phyloP scores from a whole-genome alignment of 2,888 invertebrate species.

The Actias luna region DNA sequence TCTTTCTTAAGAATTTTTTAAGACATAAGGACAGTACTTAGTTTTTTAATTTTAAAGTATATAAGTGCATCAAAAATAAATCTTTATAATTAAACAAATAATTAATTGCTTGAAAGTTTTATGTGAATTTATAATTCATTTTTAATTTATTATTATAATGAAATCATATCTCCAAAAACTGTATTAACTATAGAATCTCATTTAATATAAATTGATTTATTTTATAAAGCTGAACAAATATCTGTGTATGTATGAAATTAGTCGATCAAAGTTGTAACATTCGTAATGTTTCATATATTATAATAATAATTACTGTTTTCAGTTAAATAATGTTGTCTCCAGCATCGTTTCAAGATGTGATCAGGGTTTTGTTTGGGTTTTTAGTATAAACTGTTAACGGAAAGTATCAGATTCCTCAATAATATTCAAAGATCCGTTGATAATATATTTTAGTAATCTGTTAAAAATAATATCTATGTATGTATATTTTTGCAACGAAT shows the following conservation, averaged over 20 bases:
- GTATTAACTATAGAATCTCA: slow-evolving; percentile 4
- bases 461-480: too few species aligned
- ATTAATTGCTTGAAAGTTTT: not conserved
- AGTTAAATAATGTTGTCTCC: not conserved
- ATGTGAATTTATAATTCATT: not conserved
- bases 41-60: not conserved
- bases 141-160: not conserved
- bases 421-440: too few species aligned
- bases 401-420: too few species aligned
- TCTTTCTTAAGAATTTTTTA: too few species aligned
- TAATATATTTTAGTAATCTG: too few species aligned
- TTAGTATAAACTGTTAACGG: too few species aligned
- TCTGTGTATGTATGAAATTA: not conserved
- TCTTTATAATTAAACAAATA: not conserved
- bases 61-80: not conserved
- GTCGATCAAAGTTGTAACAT: not conserved
- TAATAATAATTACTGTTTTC: too few species aligned
- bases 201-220: not conserved
- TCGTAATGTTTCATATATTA: too few species aligned
- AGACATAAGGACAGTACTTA: too few species aligned
- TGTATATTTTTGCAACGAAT: too few species aligned
- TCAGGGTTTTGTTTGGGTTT: too few species aligned
- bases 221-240: not conserved
- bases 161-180: not conserved
- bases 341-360: not conserved